These are phyloP conservation scores for Argya squamiceps DNA, from an alignment of 2,797 vertebrate species.

Conservation along the genomic window DNA sequence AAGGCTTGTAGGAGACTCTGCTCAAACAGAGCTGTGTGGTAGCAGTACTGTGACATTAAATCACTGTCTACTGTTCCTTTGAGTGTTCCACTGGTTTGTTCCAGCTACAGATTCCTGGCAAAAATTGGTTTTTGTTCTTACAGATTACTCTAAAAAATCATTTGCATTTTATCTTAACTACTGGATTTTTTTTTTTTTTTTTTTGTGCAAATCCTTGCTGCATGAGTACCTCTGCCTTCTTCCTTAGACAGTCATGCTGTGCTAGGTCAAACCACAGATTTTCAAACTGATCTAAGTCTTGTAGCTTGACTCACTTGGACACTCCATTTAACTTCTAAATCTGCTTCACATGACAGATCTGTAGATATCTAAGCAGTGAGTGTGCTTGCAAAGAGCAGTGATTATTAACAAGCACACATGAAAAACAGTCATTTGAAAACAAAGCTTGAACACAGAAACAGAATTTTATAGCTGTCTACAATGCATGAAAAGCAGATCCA, in stretches of 20 bases:
- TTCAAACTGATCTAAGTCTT: background rate
- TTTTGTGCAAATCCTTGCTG: background rate
- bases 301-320: background rate
- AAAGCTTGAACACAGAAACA: background rate
- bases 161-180: background rate
- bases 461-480: background rate
- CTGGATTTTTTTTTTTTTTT: fast-evolving
- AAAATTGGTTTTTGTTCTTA: background rate
- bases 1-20: background rate
- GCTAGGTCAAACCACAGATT: background rate
- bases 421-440: background rate
- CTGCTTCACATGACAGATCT: background rate
- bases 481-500: slow-evolving; percentile 1
- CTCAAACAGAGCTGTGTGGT: background rate
- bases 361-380: background rate
- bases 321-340: background rate
- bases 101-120: background rate
- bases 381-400: background rate
- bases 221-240: background rate
- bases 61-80: background rate
- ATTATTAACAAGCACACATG: background rate
- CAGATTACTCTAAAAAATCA: background rate
- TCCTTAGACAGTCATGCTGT: background rate
- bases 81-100: background rate
- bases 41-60: background rate